A percentile compares a stretch with the other conserved stretches of the same genome.
Evolutionary conservation across 1,140 invertebrate genomes (phyloP).

Genomic region (Orius insidiosus): DNA sequence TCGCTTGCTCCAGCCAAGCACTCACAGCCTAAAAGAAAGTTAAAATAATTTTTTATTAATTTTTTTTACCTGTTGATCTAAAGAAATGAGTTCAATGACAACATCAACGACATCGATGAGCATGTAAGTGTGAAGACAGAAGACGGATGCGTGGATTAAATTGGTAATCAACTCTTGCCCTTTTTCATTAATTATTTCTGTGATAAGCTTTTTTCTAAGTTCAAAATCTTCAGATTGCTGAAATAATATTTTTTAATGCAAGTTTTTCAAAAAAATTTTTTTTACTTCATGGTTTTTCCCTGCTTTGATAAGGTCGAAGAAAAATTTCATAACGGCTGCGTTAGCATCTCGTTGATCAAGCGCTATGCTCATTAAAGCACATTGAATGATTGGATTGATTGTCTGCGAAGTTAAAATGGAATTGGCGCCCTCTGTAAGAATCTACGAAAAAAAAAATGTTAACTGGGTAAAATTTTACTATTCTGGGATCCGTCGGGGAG

Average conservation of each 20-base stretch:
- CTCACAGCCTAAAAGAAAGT: constrained; percentile 32
- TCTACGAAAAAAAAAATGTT: constrained; percentile 35
- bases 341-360: constrained; percentile 93
- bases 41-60: too few relatives aligned
- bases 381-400: constrained; percentile 58
- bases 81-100: constrained; percentile 51
- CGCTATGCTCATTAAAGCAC: constrained; percentile 59
- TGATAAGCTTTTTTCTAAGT: constrained; percentile 39
- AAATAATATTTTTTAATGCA: constrained; percentile 5
- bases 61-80: constrained; percentile 37
- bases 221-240: constrained; percentile 33
- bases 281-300: constrained; percentile 35
- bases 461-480: too few relatives aligned
- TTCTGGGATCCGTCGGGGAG: too few relatives aligned
- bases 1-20: constrained; percentile 53
- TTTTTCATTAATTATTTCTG: too few relatives aligned
- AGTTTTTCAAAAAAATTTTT: too few relatives aligned
- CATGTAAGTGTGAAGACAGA: constrained; percentile 68
- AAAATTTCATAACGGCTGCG: constrained; percentile 87
- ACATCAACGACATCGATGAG: constrained; percentile 72
- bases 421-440: constrained; percentile 74
- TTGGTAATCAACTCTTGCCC: constrained; percentile 54
- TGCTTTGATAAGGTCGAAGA: constrained; percentile 58
- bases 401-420: constrained; percentile 57
- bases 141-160: constrained; percentile 65